These are phyloP conservation scores for Antennarius striatus DNA, from an alignment of 2,113 vertebrate species.

Conservation along the genomic window DNA sequence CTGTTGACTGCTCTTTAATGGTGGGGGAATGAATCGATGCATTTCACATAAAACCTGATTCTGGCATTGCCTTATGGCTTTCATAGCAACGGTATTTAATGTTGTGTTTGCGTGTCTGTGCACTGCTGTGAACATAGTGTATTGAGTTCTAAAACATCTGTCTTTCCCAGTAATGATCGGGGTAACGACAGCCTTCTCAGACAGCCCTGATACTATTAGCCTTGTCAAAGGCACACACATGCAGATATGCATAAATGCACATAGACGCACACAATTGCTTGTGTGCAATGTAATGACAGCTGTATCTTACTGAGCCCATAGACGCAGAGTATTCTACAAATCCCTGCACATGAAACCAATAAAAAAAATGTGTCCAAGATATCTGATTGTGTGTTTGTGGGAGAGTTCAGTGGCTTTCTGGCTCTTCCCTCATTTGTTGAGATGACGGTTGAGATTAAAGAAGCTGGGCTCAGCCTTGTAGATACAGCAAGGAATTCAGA, in stretches of 20 bases:
- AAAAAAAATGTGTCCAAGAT: constrained; percentile 36
- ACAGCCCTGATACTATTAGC: constrained; percentile 63
- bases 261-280: constrained; percentile 2
- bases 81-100: constrained; percentile 53
- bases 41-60: constrained; percentile 67
- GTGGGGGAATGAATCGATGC: constrained; percentile 67
- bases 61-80: constrained; percentile 57
- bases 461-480: neutral
- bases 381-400: constrained; percentile 10
- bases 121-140: constrained; percentile 7
- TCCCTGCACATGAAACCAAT: constrained; percentile 45
- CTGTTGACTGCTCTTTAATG: constrained; percentile 63
- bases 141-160: constrained; percentile 73
- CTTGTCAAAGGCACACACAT: constrained; percentile 34
- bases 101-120: constrained; percentile 32
- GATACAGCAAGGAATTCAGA: too few species aligned
- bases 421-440: constrained; percentile 12
- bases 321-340: constrained; percentile 49
- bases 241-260: neutral
- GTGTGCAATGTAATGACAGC: constrained; percentile 48
- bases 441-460: neutral
- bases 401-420: neutral
- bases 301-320: constrained; percentile 38
- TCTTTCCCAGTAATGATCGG: constrained; percentile 70
- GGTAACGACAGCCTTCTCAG: constrained; percentile 55